Evolutionary conservation across 1,140 invertebrate species (phyloP).

Genomic region (Thaumetopoea pityocampa): DNA sequence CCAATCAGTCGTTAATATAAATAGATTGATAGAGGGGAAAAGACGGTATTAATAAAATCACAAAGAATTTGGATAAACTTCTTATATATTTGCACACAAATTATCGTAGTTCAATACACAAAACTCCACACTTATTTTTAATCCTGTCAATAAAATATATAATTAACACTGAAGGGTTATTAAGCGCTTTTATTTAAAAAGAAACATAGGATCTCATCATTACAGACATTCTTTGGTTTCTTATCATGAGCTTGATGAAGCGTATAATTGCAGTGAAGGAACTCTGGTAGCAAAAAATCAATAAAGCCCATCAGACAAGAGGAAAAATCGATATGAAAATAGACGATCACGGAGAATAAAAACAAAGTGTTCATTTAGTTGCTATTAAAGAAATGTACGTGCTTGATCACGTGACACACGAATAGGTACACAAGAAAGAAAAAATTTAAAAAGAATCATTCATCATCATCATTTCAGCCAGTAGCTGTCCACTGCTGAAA

Average conservation of each 20-base stretch:
- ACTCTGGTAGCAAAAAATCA: conserved; percentile 17
- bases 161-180: conserved; percentile 10
- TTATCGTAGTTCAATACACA: too few relatives aligned
- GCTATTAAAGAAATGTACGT: conserved; percentile 13
- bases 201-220: conserved; percentile 6
- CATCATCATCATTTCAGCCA: too few relatives aligned
- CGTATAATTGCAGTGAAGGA: conserved; percentile 11
- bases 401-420: conserved; percentile 12
- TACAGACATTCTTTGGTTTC: conserved; percentile 3
- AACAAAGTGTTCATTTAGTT: conserved; percentile 13
- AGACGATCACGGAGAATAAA: conserved; percentile 4
- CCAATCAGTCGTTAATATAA: too few relatives aligned
- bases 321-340: conserved; percentile 4
- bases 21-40: too few relatives aligned
- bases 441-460: conserved; percentile 20
- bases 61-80: too few relatives aligned
- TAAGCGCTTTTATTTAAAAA: conserved; percentile 2
- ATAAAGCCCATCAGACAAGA: conserved; percentile 7
- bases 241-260: conserved; percentile 9
- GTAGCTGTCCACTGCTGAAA: too few relatives aligned
- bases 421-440: conserved; percentile 10
- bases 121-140: too few relatives aligned
- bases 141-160: too few relatives aligned
- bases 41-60: too few relatives aligned
- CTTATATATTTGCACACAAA: too few relatives aligned